Conservation (phyloP, 1,140 invertebrate species). For the Platyscapa corneri region DNA sequence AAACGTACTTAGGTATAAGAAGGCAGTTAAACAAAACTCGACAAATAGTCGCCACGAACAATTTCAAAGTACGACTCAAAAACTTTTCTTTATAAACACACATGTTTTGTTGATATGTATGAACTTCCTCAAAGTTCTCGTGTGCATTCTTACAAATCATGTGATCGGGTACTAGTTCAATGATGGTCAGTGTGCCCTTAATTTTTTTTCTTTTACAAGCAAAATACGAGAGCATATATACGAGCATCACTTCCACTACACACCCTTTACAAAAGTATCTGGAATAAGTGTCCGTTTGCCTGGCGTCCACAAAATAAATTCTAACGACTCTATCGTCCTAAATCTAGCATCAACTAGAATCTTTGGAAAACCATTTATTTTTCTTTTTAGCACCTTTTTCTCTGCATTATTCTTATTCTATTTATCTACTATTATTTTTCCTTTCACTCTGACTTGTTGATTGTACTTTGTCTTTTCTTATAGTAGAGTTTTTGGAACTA, state of each 20-base stretch:
- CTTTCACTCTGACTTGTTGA: background rate
- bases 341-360: background rate
- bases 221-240: background rate
- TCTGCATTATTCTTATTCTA: constrained; percentile 35
- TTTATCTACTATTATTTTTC: background rate
- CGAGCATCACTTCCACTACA: constrained; percentile 52
- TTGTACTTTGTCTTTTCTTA: background rate
- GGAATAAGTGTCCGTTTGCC: constrained; percentile 54
- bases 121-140: constrained; percentile 46
- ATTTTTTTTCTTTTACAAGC: background rate
- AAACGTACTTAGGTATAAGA: no score
- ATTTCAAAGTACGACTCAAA: no score
- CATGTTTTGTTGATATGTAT: no score
- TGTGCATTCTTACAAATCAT: no score
- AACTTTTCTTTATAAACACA: no score
- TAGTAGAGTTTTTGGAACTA: background rate
- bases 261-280: constrained; percentile 13
- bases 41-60: no score
- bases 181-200: constrained; percentile 11
- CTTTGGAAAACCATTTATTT: constrained; percentile 33
- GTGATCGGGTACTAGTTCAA: no score
- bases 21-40: no score
- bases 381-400: constrained; percentile 13
- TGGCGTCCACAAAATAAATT: constrained; percentile 39
- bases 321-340: constrained; percentile 54